Conservation (phyloP, 2,797 vertebrate species). For the Apogon hyalosoma region DNA sequence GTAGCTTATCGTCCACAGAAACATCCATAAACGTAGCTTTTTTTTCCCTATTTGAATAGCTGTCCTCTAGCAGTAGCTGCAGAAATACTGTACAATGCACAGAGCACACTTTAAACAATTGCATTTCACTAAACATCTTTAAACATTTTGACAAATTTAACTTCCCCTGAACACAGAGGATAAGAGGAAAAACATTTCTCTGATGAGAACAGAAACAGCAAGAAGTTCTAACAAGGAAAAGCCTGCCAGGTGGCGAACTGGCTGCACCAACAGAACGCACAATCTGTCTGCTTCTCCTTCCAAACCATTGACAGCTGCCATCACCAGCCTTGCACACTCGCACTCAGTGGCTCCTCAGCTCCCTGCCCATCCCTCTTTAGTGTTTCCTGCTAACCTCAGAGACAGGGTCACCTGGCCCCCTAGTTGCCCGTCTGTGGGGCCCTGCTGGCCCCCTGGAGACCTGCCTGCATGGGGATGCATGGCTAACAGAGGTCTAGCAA, state of each 20-base stretch:
- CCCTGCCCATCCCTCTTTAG: conserved; percentile 84
- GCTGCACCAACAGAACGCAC: conserved; percentile 91
- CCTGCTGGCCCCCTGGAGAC: conserved; percentile 86
- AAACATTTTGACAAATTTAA: conserved; percentile 83
- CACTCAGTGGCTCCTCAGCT: conserved; percentile 85
- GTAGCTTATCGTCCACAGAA: conserved; percentile 22
- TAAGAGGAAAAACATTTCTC: conserved; percentile 85
- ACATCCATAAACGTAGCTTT: conserved; percentile 19
- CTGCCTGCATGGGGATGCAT: conserved; percentile 78
- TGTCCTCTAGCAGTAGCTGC: conserved; percentile 13
- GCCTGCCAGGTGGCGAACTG: conserved; percentile 91
- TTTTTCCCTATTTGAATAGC: conserved; percentile 11
- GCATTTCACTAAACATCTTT: conserved; percentile 75
- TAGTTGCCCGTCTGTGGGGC: conserved; percentile 83
- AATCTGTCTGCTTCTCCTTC: conserved; percentile 92
- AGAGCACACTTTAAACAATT: conserved; percentile 67
- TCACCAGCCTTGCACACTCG: conserved; percentile 88
- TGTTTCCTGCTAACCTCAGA: conserved; percentile 84
- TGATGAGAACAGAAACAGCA: conserved; percentile 89
- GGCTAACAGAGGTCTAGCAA: conserved; percentile 79
- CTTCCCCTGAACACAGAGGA: conserved; percentile 80
- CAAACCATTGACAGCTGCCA: conserved; percentile 91
- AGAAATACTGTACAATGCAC: conserved; percentile 41
- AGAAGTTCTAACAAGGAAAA: conserved; percentile 92
- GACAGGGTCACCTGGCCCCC: conserved; percentile 85